These are phyloP conservation scores for Galerucella calmariensis DNA, from an alignment of 2,888 invertebrate species.

Conservation along the genomic window DNA sequence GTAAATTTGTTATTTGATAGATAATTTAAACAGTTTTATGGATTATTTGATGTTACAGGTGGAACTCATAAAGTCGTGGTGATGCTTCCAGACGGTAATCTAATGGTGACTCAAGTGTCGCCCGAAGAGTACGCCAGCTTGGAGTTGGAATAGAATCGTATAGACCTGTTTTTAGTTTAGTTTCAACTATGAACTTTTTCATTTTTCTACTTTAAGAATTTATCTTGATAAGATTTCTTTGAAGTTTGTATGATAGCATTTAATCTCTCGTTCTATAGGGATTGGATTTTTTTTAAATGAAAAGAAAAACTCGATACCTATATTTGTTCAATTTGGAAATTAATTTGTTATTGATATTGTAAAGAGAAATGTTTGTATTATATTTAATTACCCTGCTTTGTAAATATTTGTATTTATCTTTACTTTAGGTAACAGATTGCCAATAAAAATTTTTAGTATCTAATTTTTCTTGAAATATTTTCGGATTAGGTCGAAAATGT, in stretches of 20 bases:
- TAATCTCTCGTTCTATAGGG: constrained; percentile 29
- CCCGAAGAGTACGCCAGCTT: constrained; percentile 84
- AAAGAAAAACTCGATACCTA: constrained; percentile 1
- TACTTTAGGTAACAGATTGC: constrained; percentile 37
- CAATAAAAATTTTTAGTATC: constrained; percentile 45
- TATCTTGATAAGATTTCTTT: constrained; percentile 27
- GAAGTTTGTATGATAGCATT: constrained; percentile 36
- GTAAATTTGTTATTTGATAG: constrained; percentile 63
- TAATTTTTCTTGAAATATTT: constrained; percentile 28
- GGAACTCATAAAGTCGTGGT: constrained; percentile 86
- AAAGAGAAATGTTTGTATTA: constrained; percentile 42
- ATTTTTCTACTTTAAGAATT: constrained; percentile 29
- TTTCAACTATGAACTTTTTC: constrained; percentile 25
- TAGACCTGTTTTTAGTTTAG: constrained; percentile 15
- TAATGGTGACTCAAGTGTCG: constrained; percentile 89
- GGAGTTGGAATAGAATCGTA: constrained; percentile 59
- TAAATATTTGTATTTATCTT: constrained; percentile 48
- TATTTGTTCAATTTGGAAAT: constrained; percentile 23
- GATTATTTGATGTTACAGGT: constrained; percentile 67
- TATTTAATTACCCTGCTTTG: constrained; percentile 41
- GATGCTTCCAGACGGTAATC: constrained; percentile 84
- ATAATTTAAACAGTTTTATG: no score
- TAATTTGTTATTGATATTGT: constrained; percentile 37
- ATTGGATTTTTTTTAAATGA: constrained; percentile 26
- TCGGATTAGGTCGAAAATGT: not conserved